Percentiles rank a stretch among this genome's conserved stretches.
These are phyloP conservation scores for Pseudomyrmex dendroicus DNA, from an alignment of 1,140 invertebrate species.

Conservation along the genomic window DNA sequence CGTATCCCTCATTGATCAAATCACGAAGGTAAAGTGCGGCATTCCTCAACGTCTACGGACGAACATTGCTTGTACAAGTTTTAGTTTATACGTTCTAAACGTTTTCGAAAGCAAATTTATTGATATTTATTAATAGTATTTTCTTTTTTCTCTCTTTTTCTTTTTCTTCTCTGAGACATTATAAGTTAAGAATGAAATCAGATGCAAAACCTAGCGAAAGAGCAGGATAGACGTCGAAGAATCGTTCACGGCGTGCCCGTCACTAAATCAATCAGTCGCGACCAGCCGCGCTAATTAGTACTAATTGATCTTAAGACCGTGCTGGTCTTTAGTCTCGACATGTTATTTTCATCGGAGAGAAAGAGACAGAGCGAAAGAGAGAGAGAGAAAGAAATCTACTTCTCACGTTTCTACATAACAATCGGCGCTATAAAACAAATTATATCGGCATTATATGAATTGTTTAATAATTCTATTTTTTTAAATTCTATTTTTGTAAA, in stretches of 20 bases:
- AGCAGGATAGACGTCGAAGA: slow-evolving; percentile 54
- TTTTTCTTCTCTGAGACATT: neutral
- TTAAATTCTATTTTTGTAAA: slow-evolving; percentile 3
- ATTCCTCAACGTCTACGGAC: slow-evolving; percentile 12
- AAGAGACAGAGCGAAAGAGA: too few relatives aligned
- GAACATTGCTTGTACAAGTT: slow-evolving; percentile 1
- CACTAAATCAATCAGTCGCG: slow-evolving; percentile 75
- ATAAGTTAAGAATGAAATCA: neutral
- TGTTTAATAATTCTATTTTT: neutral
- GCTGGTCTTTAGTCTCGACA: slow-evolving; percentile 24
- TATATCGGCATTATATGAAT: neutral
- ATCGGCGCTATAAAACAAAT: slow-evolving; percentile 22
- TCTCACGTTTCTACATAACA: slow-evolving; percentile 27
- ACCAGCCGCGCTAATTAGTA: slow-evolving; percentile 73
- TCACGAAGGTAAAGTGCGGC: slow-evolving; percentile 29
- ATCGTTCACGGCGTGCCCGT: slow-evolving; percentile 45
- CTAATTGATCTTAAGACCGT: slow-evolving; percentile 72
- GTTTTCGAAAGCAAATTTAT: neutral
- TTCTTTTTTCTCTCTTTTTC: neutral
- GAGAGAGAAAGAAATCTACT: neutral
- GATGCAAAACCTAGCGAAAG: neutral
- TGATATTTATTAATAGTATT: slow-evolving; percentile 2
- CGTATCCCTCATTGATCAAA: slow-evolving; percentile 39
- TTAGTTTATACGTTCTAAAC: neutral
- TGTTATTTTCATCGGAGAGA: slow-evolving; percentile 23